Conservation (phyloP, 2,113 vertebrate species). For the Rhineura floridana region DNA sequence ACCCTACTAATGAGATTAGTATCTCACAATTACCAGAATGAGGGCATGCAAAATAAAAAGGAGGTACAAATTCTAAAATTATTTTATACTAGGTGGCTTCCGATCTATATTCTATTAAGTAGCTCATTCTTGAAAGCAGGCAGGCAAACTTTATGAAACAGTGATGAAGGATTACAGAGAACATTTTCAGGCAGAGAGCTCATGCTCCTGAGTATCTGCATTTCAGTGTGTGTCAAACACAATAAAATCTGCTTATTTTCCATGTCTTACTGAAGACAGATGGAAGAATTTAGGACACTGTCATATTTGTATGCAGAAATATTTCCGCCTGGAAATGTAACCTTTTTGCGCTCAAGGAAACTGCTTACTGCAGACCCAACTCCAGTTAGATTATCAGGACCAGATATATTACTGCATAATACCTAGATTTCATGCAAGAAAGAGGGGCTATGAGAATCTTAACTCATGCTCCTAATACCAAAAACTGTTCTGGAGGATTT, state of each 20-base stretch:
- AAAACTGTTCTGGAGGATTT: slow-evolving; percentile 7
- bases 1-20: background rate
- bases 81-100: slow-evolving; percentile 14
- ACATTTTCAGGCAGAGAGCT: slow-evolving; percentile 29
- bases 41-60: background rate
- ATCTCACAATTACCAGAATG: background rate
- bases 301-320: slow-evolving; percentile 43
- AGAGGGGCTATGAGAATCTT: slow-evolving; percentile 19
- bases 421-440: slow-evolving; percentile 15
- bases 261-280: slow-evolving; percentile 4
- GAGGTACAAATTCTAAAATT: background rate
- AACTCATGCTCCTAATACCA: background rate
- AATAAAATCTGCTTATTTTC: slow-evolving; percentile 33
- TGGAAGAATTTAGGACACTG: slow-evolving; percentile 29
- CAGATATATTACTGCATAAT: slow-evolving; percentile 8
- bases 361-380: slow-evolving; percentile 7
- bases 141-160: slow-evolving; percentile 49
- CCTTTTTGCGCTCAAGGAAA: background rate
- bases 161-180: slow-evolving; percentile 32
- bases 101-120: slow-evolving; percentile 41
- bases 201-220: slow-evolving; percentile 12
- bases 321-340: slow-evolving; percentile 40
- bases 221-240: slow-evolving; percentile 51
- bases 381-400: slow-evolving; percentile 22
- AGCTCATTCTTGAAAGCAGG: slow-evolving; percentile 34